A percentile compares a stretch with the other conserved stretches of the same genome.
Evolutionary conservation across 2,113 vertebrate genomes (phyloP).

Genomic region (Pedionomus torquatus): DNA sequence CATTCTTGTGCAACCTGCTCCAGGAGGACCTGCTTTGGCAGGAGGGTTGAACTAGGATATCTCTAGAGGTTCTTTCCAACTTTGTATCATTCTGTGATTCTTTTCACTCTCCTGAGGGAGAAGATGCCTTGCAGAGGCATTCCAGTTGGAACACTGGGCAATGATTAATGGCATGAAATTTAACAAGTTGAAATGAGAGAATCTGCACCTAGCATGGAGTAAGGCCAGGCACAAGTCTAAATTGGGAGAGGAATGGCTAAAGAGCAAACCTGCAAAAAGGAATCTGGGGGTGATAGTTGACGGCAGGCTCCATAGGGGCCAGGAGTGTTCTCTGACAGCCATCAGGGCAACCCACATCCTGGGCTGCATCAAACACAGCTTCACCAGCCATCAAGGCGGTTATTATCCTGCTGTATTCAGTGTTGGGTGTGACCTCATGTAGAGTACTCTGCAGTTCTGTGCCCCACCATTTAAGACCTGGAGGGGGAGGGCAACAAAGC

Average conservation of each 20-base stretch:
- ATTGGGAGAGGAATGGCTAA: fast-evolving
- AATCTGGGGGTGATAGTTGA: fast-evolving
- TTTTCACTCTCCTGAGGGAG: background rate
- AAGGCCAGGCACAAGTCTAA: fast-evolving
- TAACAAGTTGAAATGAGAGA: background rate
- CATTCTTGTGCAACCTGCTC: too few relatives aligned
- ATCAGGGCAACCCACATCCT: background rate
- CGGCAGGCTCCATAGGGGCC: background rate
- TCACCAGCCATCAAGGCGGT: too few relatives aligned
- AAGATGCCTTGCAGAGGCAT: background rate
- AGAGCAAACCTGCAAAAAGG: background rate
- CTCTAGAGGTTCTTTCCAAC: too few relatives aligned
- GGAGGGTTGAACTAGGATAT: too few relatives aligned
- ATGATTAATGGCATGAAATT: background rate
- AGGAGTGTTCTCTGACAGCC: background rate
- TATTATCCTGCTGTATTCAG: background rate
- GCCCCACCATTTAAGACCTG: background rate
- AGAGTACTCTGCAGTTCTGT: background rate
- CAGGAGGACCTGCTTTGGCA: too few relatives aligned
- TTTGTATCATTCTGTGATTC: too few relatives aligned
- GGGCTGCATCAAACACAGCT: too few relatives aligned
- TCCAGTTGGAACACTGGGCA: background rate
- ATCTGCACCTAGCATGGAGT: background rate
- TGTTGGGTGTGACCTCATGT: fast-evolving
- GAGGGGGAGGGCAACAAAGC: background rate